Evolutionary conservation across 2,113 vertebrate genomes (phyloP).

Genomic region (Nyctereutes procyonoides): DNA sequence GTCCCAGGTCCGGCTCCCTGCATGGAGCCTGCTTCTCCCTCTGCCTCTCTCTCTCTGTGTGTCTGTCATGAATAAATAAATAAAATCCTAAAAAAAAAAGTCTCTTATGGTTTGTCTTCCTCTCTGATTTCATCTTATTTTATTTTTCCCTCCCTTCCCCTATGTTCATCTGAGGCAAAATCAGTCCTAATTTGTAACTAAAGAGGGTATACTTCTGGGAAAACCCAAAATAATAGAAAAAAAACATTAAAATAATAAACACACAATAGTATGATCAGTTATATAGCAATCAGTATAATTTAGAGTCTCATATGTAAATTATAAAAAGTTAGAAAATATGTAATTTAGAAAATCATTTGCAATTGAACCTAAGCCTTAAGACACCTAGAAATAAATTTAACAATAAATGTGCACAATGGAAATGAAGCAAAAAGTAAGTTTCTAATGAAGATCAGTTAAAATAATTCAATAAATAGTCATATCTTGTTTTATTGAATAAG

Average conservation of each 20-base stretch:
- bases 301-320: background rate
- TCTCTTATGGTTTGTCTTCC: background rate
- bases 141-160: background rate
- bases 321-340: background rate
- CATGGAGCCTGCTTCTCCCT: too few relatives aligned
- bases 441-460: background rate
- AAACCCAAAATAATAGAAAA: conserved; percentile 21
- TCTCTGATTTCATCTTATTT: background rate
- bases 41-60: too few relatives aligned
- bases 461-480: background rate
- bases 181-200: background rate
- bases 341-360: background rate
- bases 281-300: background rate
- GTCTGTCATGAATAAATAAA: too few relatives aligned
- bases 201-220: background rate
- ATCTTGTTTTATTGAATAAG: background rate
- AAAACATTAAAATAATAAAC: conserved; percentile 50
- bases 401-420: background rate
- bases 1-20: too few relatives aligned
- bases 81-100: background rate
- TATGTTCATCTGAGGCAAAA: background rate
- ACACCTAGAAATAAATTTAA: background rate
- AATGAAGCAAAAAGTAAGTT: background rate
- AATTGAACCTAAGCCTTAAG: background rate
- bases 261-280: background rate